Percentiles rank a stretch among this genome's conserved stretches.
phyloP scores from a whole-genome alignment of 2,113 vertebrate genomes.

The Callospermophilus lateralis region DNA sequence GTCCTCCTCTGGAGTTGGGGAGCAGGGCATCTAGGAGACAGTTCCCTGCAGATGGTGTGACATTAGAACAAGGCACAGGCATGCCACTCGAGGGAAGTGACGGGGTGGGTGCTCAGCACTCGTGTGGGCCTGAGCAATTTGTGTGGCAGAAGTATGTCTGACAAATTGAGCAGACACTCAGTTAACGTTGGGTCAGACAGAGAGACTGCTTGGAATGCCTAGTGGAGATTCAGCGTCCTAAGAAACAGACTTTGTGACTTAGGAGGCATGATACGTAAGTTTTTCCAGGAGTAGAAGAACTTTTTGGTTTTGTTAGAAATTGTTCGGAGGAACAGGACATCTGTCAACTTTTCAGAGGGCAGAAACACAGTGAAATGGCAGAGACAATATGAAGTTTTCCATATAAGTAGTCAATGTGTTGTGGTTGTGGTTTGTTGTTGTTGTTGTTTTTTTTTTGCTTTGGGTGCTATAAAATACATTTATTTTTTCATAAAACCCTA shows the following conservation, averaged over 20 bases:
- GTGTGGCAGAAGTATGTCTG: not conserved
- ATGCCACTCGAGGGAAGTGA: not conserved
- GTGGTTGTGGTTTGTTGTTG: not conserved
- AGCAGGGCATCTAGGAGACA: not conserved
- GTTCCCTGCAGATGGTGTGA: not conserved
- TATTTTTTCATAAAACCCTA: not conserved
- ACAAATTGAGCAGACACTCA: not conserved
- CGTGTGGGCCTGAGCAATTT: not conserved
- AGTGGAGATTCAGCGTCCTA: not conserved
- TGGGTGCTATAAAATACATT: not conserved
- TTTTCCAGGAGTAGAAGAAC: not conserved
- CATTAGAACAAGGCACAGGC: not conserved
- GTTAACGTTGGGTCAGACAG: not conserved
- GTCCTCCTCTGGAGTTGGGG: not conserved
- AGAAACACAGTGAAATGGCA: not conserved
- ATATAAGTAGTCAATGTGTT: not conserved
- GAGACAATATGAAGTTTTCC: not conserved
- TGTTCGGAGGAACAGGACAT: no score
- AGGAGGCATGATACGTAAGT: not conserved
- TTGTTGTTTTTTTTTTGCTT: constrained; percentile 29
- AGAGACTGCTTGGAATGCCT: not conserved
- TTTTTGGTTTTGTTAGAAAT: not conserved
- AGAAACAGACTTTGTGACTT: not conserved
- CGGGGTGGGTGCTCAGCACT: not conserved
- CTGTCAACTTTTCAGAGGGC: not conserved